Percentiles rank a stretch among this genome's conserved stretches.
Conservation (phyloP, 2,797 vertebrate species). For the Enteromius radiatus region DNA sequence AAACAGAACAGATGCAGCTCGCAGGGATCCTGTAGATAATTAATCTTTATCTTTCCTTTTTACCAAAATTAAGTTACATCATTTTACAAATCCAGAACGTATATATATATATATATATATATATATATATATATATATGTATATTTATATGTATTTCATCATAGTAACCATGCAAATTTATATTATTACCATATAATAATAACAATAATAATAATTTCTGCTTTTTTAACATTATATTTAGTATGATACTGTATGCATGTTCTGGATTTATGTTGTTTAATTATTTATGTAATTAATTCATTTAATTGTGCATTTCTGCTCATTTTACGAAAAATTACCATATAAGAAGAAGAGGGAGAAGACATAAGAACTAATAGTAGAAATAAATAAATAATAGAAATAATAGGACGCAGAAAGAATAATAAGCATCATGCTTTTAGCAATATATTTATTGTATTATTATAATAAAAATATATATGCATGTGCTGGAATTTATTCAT, state of each 20-base stretch:
- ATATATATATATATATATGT: too few species aligned
- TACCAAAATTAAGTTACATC: not conserved
- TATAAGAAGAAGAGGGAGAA: not conserved
- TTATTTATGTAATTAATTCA: not conserved
- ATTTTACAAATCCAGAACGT: too few species aligned
- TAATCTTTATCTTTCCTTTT: not conserved
- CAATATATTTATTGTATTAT: not conserved
- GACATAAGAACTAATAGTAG: not conserved
- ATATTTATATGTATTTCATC: too few species aligned
- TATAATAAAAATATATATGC: not conserved
- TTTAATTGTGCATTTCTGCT: not conserved
- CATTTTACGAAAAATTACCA: not conserved
- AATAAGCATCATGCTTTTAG: not conserved
- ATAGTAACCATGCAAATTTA: too few species aligned
- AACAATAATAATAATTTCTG: not conserved
- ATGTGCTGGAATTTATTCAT: not conserved
- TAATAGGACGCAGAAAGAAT: too few species aligned
- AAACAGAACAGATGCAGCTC: constrained; percentile 21
- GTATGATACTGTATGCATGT: not conserved
- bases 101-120: too few species aligned
- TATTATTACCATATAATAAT: not conserved
- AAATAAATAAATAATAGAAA: too few species aligned
- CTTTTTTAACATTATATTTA: not conserved
- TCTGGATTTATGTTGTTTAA: not conserved
- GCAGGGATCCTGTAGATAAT: constrained; percentile 1